A percentile compares a stretch with the other conserved stretches of the same genome.
These are phyloP conservation scores for Lepidocyrtinus sp. DNA, from an alignment of 2,888 invertebrate species.

Conservation along the genomic window DNA sequence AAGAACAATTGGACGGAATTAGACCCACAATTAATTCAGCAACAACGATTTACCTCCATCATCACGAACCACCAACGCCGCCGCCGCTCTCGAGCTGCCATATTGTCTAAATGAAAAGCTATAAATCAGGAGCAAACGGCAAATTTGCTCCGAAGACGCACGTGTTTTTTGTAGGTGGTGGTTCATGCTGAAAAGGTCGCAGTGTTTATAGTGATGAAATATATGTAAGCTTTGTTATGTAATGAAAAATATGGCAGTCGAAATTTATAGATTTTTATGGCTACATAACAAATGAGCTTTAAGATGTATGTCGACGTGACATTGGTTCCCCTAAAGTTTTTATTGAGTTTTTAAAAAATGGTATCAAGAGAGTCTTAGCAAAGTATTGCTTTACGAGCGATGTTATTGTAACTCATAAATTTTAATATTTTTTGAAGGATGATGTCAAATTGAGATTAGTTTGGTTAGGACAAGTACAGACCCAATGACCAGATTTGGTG, in stretches of 20 bases:
- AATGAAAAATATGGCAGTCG: no score
- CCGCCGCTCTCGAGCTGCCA: background rate
- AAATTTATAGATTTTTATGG: no score
- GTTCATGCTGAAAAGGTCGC: no score
- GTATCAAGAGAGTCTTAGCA: background rate
- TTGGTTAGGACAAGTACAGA: background rate
- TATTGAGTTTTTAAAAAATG: background rate
- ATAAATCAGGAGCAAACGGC: background rate
- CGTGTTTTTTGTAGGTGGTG: constrained; percentile 58
- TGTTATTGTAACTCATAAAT: constrained; percentile 25
- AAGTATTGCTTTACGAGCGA: background rate
- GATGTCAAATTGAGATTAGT: background rate
- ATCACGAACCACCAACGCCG: background rate
- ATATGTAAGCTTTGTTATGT: no score
- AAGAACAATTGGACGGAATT: background rate
- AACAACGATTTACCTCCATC: background rate
- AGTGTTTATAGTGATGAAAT: no score
- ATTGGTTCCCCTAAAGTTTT: background rate
- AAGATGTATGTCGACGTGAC: background rate
- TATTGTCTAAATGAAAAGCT: background rate
- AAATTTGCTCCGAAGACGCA: constrained; percentile 25
- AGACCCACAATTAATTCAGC: background rate
- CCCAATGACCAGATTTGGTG: background rate
- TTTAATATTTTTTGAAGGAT: constrained; percentile 27
- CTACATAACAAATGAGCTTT: no score